Evolutionary conservation across 2,797 vertebrate species (phyloP).

Genomic region (Tympanoctomys barrerae): DNA sequence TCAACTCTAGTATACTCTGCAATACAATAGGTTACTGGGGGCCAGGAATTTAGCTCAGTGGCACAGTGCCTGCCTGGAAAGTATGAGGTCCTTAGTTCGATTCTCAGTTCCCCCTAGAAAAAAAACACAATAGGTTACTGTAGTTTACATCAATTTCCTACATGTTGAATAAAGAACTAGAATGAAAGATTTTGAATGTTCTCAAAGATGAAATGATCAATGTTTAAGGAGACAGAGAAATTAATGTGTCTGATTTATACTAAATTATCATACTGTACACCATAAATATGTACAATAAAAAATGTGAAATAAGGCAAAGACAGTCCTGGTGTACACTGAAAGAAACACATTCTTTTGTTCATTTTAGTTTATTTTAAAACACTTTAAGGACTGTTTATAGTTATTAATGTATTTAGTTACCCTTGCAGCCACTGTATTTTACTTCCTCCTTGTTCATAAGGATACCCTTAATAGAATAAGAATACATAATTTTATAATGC

Average conservation of each 20-base stretch:
- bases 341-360: not conserved
- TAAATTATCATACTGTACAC: not conserved
- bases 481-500: not conserved
- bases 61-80: too few relatives aligned
- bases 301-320: not conserved
- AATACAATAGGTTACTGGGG: too few relatives aligned
- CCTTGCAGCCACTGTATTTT: slow-evolving; percentile 7
- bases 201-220: not conserved
- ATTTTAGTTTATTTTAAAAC: slow-evolving; percentile 34
- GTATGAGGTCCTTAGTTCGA: too few relatives aligned
- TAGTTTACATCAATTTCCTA: not conserved
- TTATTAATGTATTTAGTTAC: not conserved
- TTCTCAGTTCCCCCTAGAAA: too few relatives aligned
- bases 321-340: not conserved
- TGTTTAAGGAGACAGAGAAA: not conserved
- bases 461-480: not conserved
- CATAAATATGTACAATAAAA: not conserved
- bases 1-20: not conserved
- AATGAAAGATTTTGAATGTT: not conserved
- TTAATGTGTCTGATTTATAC: not conserved
- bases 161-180: not conserved
- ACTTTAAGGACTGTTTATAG: not conserved
- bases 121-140: not conserved
- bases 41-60: too few relatives aligned
- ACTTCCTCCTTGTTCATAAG: not conserved